phyloP scores from a whole-genome alignment of 2,888 invertebrate genomes.

The Girardia tigrina region DNA sequence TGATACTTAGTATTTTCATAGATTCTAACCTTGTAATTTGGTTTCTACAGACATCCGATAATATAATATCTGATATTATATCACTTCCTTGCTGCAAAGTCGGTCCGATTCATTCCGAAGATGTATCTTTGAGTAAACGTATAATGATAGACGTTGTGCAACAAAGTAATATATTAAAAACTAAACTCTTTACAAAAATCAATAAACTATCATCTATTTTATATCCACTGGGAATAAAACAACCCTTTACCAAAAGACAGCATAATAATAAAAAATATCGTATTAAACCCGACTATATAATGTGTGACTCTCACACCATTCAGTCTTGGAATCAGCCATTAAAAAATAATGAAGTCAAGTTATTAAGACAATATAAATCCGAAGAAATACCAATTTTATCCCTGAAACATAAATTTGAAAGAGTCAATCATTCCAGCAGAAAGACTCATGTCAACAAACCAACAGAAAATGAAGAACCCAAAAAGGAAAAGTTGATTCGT shows the following conservation, averaged over 20 bases:
- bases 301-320: background rate
- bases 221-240: background rate
- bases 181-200: background rate
- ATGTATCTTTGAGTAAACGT: background rate
- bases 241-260: background rate
- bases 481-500: background rate
- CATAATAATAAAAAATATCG: background rate
- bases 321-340: background rate
- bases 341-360: background rate
- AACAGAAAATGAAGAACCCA: background rate
- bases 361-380: background rate
- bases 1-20: background rate
- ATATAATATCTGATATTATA: background rate
- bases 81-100: background rate
- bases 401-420: background rate
- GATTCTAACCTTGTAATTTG: background rate
- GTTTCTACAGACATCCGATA: constrained; percentile 2
- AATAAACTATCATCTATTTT: background rate
- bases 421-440: background rate
- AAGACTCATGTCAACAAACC: background rate
- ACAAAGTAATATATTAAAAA: background rate
- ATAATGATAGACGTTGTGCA: background rate
- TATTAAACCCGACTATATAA: background rate
- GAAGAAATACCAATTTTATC: constrained; percentile 20
- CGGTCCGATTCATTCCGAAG: background rate